Percentiles rank a stretch among this genome's conserved stretches.
These are phyloP conservation scores for Trichopria drosophilae DNA, from an alignment of 2,888 invertebrate genomes.

Conservation along the genomic window DNA sequence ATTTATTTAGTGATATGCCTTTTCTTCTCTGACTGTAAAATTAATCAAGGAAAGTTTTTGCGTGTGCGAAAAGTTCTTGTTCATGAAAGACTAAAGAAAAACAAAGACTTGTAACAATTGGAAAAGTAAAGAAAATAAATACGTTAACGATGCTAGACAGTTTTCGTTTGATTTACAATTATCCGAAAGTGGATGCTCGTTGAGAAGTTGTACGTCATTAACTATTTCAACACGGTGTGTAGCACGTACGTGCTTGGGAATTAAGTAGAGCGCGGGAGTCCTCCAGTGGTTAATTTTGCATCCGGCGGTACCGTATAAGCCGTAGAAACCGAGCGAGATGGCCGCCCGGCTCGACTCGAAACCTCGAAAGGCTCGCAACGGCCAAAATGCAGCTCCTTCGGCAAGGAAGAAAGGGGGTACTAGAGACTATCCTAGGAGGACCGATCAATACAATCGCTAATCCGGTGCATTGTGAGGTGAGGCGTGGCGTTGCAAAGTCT, in stretches of 20 bases:
- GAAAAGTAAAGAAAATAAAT: too few species aligned
- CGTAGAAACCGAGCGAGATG: not conserved
- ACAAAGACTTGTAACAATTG: too few species aligned
- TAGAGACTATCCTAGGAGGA: conserved; percentile 56
- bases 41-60: too few species aligned
- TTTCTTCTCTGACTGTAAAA: too few species aligned
- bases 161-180: too few species aligned
- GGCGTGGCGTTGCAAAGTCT: too few species aligned
- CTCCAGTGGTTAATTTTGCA: conserved; percentile 18
- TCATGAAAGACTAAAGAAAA: too few species aligned
- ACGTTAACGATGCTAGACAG: too few species aligned
- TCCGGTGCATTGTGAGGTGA: conserved; percentile 59
- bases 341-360: conserved; percentile 16
- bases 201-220: too few species aligned
- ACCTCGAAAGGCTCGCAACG: conserved; percentile 39
- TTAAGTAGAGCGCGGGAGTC: conserved; percentile 16
- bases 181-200: too few species aligned
- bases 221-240: conserved; percentile 16
- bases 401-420: conserved; percentile 34
- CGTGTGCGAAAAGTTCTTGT: too few species aligned
- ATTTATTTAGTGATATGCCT: too few species aligned
- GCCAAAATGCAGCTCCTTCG: conserved; percentile 40
- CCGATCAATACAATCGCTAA: conserved; percentile 60
- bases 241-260: conserved; percentile 9
- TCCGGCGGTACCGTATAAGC: conserved; percentile 1